Conservation (phyloP, 2,888 invertebrate species). For the Slavum lentiscoides region DNA sequence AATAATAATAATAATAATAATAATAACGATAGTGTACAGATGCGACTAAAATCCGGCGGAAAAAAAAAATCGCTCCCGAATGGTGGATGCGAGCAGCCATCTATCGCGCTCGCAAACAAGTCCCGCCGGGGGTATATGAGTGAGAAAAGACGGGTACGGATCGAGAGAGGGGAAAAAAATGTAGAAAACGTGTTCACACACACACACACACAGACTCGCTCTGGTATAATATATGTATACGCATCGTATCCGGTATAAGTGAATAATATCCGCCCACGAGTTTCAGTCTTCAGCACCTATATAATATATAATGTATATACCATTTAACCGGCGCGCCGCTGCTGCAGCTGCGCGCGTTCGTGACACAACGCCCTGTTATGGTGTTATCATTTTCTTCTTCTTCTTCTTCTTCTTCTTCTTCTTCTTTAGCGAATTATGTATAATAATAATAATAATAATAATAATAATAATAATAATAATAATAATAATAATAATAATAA, state of each 20-base stretch:
- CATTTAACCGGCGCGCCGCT: constrained; percentile 17
- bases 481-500: too few species aligned
- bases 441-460: too few species aligned
- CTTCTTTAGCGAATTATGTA: too few species aligned
- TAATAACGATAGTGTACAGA: too few species aligned
- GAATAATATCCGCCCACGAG: constrained; percentile 53
- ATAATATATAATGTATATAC: not conserved
- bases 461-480: too few species aligned
- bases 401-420: too few species aligned
- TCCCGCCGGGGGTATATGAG: constrained; percentile 22
- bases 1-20: too few species aligned
- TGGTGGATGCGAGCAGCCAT: constrained; percentile 37
- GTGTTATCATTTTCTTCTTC: constrained; percentile 25
- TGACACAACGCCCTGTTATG: constrained; percentile 49
- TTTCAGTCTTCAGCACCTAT: constrained; percentile 20
- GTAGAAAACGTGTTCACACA: constrained; percentile 9
- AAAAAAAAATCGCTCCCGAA: constrained; percentile 32
- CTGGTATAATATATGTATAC: constrained; percentile 40
- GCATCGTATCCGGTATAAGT: constrained; percentile 52
- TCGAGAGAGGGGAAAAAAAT: constrained; percentile 15
- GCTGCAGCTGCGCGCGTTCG: constrained; percentile 43
- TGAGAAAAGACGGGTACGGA: constrained; percentile 32
- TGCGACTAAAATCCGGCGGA: constrained; percentile 17
- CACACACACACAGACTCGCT: not conserved
- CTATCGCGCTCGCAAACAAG: constrained; percentile 45